Percentiles rank a stretch among this genome's conserved stretches.
phyloP scores from a whole-genome alignment of 2,888 invertebrate species.

The Drosophila niveifrons region DNA sequence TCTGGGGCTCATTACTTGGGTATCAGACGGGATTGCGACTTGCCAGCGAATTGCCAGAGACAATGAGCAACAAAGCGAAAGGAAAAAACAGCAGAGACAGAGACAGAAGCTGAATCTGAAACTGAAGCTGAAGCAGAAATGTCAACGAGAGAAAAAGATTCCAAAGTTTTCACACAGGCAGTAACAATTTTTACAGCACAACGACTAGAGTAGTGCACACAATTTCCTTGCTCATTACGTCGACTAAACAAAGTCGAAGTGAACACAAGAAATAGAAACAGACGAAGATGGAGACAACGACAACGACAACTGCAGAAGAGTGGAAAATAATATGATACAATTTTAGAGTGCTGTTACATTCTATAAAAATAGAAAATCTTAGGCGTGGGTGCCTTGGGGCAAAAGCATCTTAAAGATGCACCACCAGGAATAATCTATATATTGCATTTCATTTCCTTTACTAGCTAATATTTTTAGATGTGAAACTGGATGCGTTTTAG shows the following conservation, averaged over 20 bases:
- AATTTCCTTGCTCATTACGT: conserved; percentile 69
- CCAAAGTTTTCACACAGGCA: conserved; percentile 57
- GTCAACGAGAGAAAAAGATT: conserved; percentile 57
- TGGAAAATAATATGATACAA: conserved; percentile 60
- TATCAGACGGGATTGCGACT: conserved; percentile 64
- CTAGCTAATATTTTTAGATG: neutral
- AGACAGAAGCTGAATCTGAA: neutral
- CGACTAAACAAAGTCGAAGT: conserved; percentile 55
- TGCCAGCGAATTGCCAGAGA: conserved; percentile 37
- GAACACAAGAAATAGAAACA: conserved; percentile 47
- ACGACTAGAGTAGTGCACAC: conserved; percentile 41
- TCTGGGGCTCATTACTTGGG: conserved; percentile 63
- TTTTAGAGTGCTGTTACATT: conserved; percentile 36
- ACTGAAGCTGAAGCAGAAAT: conserved; percentile 46
- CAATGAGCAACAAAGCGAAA: conserved; percentile 46
- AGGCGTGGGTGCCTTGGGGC: conserved; percentile 15
- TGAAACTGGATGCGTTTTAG: neutral
- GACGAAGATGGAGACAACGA: conserved; percentile 23
- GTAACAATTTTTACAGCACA: conserved; percentile 55
- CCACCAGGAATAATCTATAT: neutral
- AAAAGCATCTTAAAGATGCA: conserved; percentile 27
- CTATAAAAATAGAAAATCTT: conserved; percentile 41
- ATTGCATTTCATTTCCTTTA: neutral
- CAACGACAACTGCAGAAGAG: conserved; percentile 22
- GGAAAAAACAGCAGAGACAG: conserved; percentile 30